Conservation (phyloP, 2,888 invertebrate species). For the Lypha dubia region DNA sequence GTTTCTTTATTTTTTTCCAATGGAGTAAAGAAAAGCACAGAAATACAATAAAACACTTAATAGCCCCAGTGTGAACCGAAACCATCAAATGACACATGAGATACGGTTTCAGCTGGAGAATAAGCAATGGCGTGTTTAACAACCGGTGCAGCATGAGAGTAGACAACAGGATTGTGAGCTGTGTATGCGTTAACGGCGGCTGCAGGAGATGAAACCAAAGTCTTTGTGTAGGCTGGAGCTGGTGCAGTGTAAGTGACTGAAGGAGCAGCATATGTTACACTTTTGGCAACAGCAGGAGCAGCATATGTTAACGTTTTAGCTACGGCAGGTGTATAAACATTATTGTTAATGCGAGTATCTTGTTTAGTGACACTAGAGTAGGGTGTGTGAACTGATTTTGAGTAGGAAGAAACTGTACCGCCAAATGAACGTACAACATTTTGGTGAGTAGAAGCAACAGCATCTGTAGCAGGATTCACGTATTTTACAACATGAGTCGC, state of each 20-base stretch:
- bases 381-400: constrained; percentile 86
- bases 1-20: no score
- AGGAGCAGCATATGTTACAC: constrained; percentile 78
- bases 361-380: constrained; percentile 86
- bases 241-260: constrained; percentile 76
- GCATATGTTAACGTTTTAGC: constrained; percentile 73
- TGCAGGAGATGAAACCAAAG: constrained; percentile 59
- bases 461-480: constrained; percentile 81
- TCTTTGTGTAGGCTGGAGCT: constrained; percentile 56
- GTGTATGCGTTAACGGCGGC: constrained; percentile 67
- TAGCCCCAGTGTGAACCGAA: constrained; percentile 86
- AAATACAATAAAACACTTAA: constrained; percentile 81
- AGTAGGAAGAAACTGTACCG: constrained; percentile 85
- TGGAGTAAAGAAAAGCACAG: no score
- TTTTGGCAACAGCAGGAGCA: constrained; percentile 78
- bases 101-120: constrained; percentile 85
- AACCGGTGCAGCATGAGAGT: not conserved
- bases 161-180: not conserved
- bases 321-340: constrained; percentile 81
- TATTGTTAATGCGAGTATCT: constrained; percentile 84
- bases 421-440: constrained; percentile 85
- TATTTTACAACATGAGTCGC: constrained; percentile 72
- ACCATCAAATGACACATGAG: constrained; percentile 87
- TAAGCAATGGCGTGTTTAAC: constrained; percentile 77
- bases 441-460: constrained; percentile 84